Base-by-base conservation (phyloP, 30 jellyfish, hydroid and myxozoan genomes). In the Chrysaora quinquecirrha region DNA sequence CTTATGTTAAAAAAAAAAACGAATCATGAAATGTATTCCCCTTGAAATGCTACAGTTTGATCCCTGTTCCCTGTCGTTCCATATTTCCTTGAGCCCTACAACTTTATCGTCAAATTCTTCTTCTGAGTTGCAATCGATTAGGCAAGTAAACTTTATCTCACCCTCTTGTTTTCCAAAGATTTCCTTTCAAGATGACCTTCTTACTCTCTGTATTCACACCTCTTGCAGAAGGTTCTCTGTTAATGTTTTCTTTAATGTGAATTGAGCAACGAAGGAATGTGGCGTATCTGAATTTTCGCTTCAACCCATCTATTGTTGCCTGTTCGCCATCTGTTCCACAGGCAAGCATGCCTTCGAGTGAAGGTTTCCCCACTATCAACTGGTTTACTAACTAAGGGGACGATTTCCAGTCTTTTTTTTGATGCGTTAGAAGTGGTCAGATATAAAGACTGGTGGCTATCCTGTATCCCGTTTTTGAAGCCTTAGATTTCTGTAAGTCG, bases 131-230 rank as follows among this genome's bases (percentile, higher is more conserved):
- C 72, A 58, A 25, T 58, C 72, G 31, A 58, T 25, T 19, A 58
- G 72, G 72, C 72, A 9, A 19, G 28, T 58, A 19, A 58, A 20
- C 20, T 25, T 58, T 58, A 19, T 58, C 72, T 25, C 72, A 20
- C 32, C 72, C 11, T 19, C 28, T 25, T 58, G 31, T 58, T 58
- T 58, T 20, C 72, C 72, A 19, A 58, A 58, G 32, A 58, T 58
- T 58, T n/a, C n/a, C 72, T 4, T 58, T 25, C 28, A 25, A 19
- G 9, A 58, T 58, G 32, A 4, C 32, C 32, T 25, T 58, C 32
- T 58, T 58, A 43, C 16, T 43, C 16, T 16, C 12, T 43, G 58
- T 43, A 43, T 43, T 16, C 58, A 43, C 16, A 43, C 58, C 58
- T 43, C 58, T 43, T 43, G 58, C 58, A 43, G 58, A 43, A 43